Evolutionary conservation across 2,888 invertebrate species (phyloP), one percentile per base, ranked within the genome.

Genomic region (Drosophila acutilabella): DNA sequence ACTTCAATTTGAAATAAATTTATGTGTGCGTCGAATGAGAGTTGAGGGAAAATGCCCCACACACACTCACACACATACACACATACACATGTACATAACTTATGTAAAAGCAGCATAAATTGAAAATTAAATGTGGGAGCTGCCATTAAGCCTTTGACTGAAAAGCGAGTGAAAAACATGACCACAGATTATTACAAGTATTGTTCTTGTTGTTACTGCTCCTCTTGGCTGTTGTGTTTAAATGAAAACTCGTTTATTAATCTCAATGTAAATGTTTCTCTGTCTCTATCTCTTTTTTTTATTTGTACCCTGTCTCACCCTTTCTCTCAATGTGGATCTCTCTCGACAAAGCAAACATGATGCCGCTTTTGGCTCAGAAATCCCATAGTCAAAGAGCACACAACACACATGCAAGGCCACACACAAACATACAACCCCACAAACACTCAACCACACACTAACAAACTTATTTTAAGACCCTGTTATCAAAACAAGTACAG

Each of bases 221-320:
- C 36, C 23, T 58, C 42, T 60, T 52, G 45, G 33, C 53, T 66
- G 51, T 38, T 51, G 51, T 51, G 51, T 45, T 56, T 69, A 66
- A 80, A 78, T 74, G 66, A 71, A 74, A 74, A 73, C 71, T 65
- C 73, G 71, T 78, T 77, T 80, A 74, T 58, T 78, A 70, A 77
- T 61, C 66, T 59, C 45, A 40, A 14, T 64, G 36, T 58, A 18
- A 44, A 52, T 66, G 48, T 54, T 8, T 51, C 30, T 16, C 26
- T 57, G n/a, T 38, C 48, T 38, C 33, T 26, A n/a, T 57, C 47
- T 59, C 40, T 20, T 2, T 30, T 30, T 26, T 30, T 30, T 30
- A 2, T 30, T 30, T 23, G 23, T 1, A 8, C 8, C 30, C 30
- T 30, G 30, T 30, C 14, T 14, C 40, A 4, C 40, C 11, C n/a